Percentiles rank a stretch among this genome's conserved stretches.
phyloP scores from a whole-genome alignment of 2,113 vertebrate species.

The Elephantulus edwardii region DNA sequence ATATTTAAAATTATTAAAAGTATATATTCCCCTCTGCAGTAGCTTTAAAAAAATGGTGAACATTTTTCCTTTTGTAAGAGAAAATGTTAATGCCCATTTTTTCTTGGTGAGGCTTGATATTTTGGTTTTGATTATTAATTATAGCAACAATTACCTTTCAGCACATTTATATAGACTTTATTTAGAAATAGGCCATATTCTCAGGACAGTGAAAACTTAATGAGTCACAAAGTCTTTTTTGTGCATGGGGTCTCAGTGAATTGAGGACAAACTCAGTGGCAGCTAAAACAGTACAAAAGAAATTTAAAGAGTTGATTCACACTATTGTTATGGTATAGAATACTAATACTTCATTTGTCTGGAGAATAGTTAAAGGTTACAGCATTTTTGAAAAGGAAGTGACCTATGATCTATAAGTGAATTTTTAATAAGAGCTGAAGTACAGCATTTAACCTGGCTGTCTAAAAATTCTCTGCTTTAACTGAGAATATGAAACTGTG shows the following conservation, averaged over 20 bases:
- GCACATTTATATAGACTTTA: neutral
- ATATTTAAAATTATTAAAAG: neutral
- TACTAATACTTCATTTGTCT: neutral
- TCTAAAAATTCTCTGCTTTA: conserved; percentile 24
- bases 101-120: neutral
- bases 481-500: neutral
- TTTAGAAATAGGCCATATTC: conserved; percentile 23
- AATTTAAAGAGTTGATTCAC: neutral
- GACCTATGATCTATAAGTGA: neutral
- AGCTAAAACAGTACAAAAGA: neutral
- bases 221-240: neutral
- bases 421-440: conserved; percentile 10
- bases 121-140: conserved; percentile 41
- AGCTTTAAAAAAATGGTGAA: neutral
- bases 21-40: neutral
- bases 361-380: neutral
- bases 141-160: neutral
- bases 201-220: neutral
- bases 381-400: conserved; percentile 4
- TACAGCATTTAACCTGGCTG: neutral
- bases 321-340: neutral
- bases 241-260: neutral
- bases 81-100: conserved; percentile 14
- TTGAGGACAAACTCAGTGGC: neutral
- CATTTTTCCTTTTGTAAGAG: conserved; percentile 12